These are phyloP conservation scores for Platyrinchus mystaceus DNA, from an alignment of 2,797 vertebrate genomes.

Conservation along the genomic window DNA sequence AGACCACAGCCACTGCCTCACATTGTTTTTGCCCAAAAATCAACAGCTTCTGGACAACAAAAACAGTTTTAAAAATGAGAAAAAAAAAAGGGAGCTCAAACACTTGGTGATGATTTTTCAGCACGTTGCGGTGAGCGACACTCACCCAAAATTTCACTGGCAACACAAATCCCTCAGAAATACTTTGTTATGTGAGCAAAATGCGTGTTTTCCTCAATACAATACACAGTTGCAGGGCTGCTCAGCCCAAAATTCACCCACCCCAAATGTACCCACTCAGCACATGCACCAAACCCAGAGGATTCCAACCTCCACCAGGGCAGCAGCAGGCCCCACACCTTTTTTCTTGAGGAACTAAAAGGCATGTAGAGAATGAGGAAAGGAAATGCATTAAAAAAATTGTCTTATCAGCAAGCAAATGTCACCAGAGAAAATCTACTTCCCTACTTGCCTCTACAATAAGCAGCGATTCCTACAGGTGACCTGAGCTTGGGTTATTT, in stretches of 20 bases:
- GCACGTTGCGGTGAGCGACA: fast-evolving
- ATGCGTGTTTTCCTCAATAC: not conserved
- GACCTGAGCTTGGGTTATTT: not conserved
- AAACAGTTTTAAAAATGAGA: not conserved
- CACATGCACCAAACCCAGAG: fast-evolving
- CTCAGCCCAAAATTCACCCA: not conserved
- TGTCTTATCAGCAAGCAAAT: slow-evolving; percentile 5
- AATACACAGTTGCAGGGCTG: not conserved
- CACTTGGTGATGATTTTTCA: not conserved
- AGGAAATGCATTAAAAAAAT: not conserved
- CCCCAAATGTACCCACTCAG: not conserved
- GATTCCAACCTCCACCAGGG: not conserved
- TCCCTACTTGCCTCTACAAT: not conserved
- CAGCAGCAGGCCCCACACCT: not conserved
- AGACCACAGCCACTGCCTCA: slow-evolving; percentile 48
- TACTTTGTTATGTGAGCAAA: not conserved
- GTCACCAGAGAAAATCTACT: not conserved
- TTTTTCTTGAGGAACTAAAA: slow-evolving; percentile 2
- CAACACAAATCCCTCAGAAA: not conserved
- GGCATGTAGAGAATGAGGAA: slow-evolving; percentile 52
- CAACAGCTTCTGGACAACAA: not conserved
- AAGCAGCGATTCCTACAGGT: not conserved
- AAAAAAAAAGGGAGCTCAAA: not conserved
- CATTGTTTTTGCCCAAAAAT: slow-evolving; percentile 52
- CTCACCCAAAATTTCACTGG: not conserved